Evolutionary conservation across 2,888 invertebrate species (phyloP).

Genomic region (Lathronympha strigana): DNA sequence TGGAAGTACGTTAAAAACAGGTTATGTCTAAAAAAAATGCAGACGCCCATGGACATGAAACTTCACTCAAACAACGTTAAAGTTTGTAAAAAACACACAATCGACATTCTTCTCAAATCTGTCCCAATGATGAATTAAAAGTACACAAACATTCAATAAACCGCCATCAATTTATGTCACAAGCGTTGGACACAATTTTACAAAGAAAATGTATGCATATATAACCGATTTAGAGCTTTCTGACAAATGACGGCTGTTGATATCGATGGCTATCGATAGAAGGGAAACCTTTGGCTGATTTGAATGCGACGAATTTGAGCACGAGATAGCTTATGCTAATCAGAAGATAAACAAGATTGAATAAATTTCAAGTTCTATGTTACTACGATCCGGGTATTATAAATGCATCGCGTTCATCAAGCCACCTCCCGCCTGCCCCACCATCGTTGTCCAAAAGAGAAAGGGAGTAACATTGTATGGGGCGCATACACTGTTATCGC

Average conservation of each 20-base stretch:
- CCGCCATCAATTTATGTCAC: conserved; percentile 31
- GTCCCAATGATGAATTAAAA: conserved; percentile 18
- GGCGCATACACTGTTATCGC: not conserved
- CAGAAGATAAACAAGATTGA: conserved; percentile 39
- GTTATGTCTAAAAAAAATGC: not conserved
- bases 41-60: not conserved
- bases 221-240: conserved; percentile 31
- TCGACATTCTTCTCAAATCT: conserved; percentile 20
- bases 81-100: conserved; percentile 16
- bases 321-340: conserved; percentile 40
- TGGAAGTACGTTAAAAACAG: not conserved
- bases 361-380: conserved; percentile 43
- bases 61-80: conserved; percentile 15
- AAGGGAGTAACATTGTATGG: conserved; percentile 22
- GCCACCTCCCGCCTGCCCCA: conserved; percentile 10
- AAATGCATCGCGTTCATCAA: conserved; percentile 43
- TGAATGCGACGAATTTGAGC: conserved; percentile 36
- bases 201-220: conserved; percentile 21
- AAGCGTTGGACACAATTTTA: conserved; percentile 29
- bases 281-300: conserved; percentile 37
- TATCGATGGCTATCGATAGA: conserved; percentile 28
- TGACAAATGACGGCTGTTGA: conserved; percentile 29
- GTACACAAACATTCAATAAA: conserved; percentile 18
- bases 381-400: conserved; percentile 44
- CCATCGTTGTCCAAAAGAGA: conserved; percentile 12